A percentile compares a stretch with the other conserved stretches of the same genome.
These are phyloP conservation scores for Nemotelus nigrinus DNA, from an alignment of 2,888 invertebrate genomes.

Conservation along the genomic window DNA sequence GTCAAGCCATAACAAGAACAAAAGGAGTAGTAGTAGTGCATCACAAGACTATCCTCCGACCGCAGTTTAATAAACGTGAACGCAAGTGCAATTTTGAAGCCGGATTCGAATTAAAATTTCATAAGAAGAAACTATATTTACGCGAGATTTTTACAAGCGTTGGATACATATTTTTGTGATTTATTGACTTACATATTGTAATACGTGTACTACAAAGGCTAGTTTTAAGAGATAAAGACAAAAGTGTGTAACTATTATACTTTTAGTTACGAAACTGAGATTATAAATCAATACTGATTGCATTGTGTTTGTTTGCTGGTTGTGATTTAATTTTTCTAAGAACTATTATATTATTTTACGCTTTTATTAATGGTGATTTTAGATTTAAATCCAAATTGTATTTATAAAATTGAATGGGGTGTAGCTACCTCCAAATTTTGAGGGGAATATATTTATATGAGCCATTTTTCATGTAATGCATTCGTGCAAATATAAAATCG, in stretches of 20 bases:
- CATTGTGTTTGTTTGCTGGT: slow-evolving; percentile 23
- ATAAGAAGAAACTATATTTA: slow-evolving; percentile 27
- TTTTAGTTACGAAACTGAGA: slow-evolving; percentile 10
- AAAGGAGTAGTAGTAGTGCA: neutral
- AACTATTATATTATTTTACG: neutral
- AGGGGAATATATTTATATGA: no score
- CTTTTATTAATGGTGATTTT: no score
- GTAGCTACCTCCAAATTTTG: no score
- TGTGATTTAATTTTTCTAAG: slow-evolving; percentile 16
- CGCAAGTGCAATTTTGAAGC: neutral
- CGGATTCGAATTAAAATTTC: neutral
- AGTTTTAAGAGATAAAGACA: slow-evolving; percentile 35
- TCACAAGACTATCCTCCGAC: slow-evolving; percentile 28
- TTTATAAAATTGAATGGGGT: no score
- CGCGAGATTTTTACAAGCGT: slow-evolving; percentile 25
- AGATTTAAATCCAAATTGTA: no score
- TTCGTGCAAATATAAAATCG: no score
- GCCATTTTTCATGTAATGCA: no score
- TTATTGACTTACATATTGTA: slow-evolving; percentile 20
- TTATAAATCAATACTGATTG: neutral
- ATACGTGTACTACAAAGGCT: neutral
- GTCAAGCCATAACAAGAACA: neutral
- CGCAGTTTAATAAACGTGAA: slow-evolving; percentile 39
- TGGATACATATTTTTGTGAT: slow-evolving; percentile 3
- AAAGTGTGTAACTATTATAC: neutral